A percentile compares a stretch with the other conserved stretches of the same genome.
phyloP scores from a whole-genome alignment of 2,888 invertebrate species.

The Anthoptus insignis region DNA sequence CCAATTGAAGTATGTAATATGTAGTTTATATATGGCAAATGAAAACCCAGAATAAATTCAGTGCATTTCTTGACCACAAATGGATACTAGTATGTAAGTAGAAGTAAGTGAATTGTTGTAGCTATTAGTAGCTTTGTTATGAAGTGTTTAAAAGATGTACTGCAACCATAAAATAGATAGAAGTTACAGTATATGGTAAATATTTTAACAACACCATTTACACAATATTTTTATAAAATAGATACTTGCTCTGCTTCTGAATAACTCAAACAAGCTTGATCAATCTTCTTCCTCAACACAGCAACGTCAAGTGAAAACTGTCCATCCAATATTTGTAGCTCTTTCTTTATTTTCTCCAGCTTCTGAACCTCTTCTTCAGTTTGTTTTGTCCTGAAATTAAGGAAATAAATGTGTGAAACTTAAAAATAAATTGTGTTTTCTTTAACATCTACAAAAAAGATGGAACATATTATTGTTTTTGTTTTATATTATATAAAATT shows the following conservation, averaged over 20 bases:
- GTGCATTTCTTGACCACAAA: no score
- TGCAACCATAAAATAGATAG: no score
- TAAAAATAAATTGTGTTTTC: no score
- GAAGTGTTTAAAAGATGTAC: background rate
- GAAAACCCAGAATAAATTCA: no score
- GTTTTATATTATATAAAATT: no score
- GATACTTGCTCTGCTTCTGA: conserved; percentile 91
- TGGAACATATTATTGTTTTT: no score
- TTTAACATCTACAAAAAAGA: no score
- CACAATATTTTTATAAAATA: background rate
- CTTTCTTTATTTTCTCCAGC: conserved; percentile 88
- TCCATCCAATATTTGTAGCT: conserved; percentile 88
- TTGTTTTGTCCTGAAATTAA: conserved; percentile 88
- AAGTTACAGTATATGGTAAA: background rate
- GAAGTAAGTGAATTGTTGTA: background rate
- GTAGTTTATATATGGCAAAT: no score
- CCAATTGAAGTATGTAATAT: no score
- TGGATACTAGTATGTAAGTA: background rate
- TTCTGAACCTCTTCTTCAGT: conserved; percentile 90
- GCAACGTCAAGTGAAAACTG: conserved; percentile 92
- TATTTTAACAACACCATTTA: background rate
- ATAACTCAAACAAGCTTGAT: conserved; percentile 90
- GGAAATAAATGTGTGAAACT: conserved; percentile 4
- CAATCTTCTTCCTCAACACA: conserved; percentile 92
- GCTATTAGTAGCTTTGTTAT: background rate